A percentile compares a stretch with the other conserved stretches of the same genome.
These are phyloP conservation scores for Acleris emargana DNA, from an alignment of 2,888 invertebrate species.

Conservation along the genomic window DNA sequence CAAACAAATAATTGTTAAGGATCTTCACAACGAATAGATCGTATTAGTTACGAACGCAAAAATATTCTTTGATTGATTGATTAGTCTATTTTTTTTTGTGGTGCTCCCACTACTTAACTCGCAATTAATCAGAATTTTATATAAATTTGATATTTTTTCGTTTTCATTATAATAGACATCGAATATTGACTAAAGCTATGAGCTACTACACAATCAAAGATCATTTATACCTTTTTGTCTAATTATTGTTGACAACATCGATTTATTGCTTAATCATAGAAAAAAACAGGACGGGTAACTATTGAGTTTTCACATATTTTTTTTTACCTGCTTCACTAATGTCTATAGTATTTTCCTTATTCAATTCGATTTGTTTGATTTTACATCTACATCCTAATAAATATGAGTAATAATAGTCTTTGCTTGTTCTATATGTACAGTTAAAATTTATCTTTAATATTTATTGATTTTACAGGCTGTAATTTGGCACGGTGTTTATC, in stretches of 20 bases:
- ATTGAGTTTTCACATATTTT: not conserved
- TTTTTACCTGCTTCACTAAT: not conserved
- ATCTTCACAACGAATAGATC: too few relatives aligned
- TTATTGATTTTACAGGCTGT: conserved; percentile 30
- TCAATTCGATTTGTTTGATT: not conserved
- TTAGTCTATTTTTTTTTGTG: too few relatives aligned
- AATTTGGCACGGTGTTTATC: conserved; percentile 34
- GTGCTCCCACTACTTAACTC: too few relatives aligned
- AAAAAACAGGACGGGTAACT: conserved; percentile 29
- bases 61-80: too few relatives aligned
- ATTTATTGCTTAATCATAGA: conserved; percentile 23
- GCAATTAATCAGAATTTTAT: not conserved
- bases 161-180: conserved; percentile 9
- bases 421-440: conserved; percentile 16
- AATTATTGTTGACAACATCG: conserved; percentile 30
- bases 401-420: conserved; percentile 19
- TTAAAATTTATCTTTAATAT: conserved; percentile 20
- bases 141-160: conserved; percentile 6
- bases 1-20: too few relatives aligned
- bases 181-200: conserved; percentile 24
- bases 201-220: conserved; percentile 20
- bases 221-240: conserved; percentile 4
- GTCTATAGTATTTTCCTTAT: conserved; percentile 24
- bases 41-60: too few relatives aligned
- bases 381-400: conserved; percentile 16